These are phyloP conservation scores for Myotis vivesi DNA, from an alignment of 2,797 vertebrate species.

Conservation along the genomic window DNA sequence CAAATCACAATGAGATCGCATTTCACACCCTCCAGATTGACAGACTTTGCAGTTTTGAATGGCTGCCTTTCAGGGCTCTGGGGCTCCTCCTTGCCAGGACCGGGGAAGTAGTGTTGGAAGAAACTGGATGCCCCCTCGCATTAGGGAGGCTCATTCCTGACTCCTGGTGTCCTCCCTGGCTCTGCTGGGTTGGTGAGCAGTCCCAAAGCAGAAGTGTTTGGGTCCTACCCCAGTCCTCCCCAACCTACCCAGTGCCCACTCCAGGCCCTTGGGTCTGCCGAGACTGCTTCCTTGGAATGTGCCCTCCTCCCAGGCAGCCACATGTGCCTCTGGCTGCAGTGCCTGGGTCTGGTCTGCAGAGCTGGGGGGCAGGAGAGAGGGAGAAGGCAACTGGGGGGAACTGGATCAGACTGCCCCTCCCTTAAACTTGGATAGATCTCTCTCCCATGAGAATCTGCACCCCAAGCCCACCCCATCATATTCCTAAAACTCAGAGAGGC, in stretches of 20 bases:
- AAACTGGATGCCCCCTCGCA: not conserved
- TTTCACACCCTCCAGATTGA: not conserved
- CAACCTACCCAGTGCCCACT: no score
- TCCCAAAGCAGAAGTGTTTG: not conserved
- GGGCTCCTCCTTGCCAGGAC: not conserved
- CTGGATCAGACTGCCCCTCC: not conserved
- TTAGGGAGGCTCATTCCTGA: not conserved
- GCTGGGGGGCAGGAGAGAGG: not conserved
- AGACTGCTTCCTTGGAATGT: not conserved
- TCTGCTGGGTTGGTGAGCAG: not conserved
- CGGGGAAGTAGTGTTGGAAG: not conserved
- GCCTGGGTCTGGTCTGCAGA: not conserved
- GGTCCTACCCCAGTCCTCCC: not conserved
- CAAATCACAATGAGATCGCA: not conserved
- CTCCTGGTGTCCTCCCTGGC: not conserved
- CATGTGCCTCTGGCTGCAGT: not conserved
- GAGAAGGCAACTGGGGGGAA: not conserved
- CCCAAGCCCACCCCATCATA: fast-evolving
- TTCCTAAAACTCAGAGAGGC: not conserved
- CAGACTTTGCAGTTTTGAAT: not conserved
- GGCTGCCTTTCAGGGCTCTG: not conserved
- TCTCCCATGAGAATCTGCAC: not conserved
- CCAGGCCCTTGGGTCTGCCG: not conserved
- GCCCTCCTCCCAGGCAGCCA: not conserved
- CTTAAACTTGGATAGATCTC: not conserved